A percentile compares a stretch with the other conserved stretches of the same genome.
These are phyloP conservation scores for Sminthurides bifidus DNA, from an alignment of 1,140 invertebrate species.

Conservation along the genomic window DNA sequence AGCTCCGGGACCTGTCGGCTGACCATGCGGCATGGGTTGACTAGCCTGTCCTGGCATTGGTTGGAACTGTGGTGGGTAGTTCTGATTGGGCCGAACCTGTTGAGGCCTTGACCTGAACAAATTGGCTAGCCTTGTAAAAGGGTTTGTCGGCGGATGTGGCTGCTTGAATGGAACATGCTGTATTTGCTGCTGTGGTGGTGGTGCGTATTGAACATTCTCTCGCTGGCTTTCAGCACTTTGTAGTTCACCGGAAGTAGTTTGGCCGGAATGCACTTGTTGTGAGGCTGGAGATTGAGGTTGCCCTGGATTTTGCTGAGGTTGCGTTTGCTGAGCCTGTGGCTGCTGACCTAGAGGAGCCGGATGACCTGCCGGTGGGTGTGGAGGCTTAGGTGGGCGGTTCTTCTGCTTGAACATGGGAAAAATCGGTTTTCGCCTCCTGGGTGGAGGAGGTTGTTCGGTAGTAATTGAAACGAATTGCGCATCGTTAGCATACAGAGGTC, in stretches of 20 bases:
- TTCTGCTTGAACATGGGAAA: conserved; percentile 17
- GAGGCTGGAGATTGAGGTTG: background rate
- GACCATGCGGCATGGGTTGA: background rate
- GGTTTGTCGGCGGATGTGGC: background rate
- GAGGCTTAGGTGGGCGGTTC: conserved; percentile 1
- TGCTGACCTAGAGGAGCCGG: background rate
- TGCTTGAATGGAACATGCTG: background rate
- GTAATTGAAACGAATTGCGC: conserved; percentile 28
- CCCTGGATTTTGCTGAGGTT: background rate
- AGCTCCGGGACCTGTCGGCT: background rate
- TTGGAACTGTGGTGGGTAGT: background rate
- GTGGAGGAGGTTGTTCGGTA: conserved; percentile 12
- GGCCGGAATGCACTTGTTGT: background rate
- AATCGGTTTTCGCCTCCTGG: conserved; percentile 8
- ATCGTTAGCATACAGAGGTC: conserved; percentile 26
- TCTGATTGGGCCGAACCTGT: too few relatives aligned
- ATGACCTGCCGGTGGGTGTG: background rate
- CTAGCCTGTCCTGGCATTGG: background rate
- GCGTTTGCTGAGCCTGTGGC: background rate
- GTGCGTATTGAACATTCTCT: background rate
- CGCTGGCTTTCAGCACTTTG: too few relatives aligned
- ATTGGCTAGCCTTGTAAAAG: background rate
- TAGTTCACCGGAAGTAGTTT: too few relatives aligned
- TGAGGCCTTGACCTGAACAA: background rate
- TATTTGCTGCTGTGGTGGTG: background rate